Evolutionary conservation across 1,140 invertebrate genomes (phyloP).

Genomic region (Hesperophylax magnus): DNA sequence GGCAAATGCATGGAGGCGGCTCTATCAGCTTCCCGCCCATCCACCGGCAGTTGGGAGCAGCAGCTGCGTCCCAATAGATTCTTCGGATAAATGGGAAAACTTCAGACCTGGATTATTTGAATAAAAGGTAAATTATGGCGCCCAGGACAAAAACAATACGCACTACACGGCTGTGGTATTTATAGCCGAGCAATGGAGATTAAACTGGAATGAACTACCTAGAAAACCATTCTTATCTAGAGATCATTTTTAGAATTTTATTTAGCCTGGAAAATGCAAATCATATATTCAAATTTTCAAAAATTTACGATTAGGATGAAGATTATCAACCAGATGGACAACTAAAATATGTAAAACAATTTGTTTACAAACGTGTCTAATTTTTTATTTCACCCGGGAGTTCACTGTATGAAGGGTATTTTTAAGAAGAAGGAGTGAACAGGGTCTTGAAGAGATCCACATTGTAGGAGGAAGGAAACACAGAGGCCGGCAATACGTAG

Average conservation of each 20-base stretch:
- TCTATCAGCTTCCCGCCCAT: not conserved
- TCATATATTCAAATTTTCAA: not conserved
- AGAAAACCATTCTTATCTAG: too few species aligned
- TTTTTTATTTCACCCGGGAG: too few species aligned
- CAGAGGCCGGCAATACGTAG: too few species aligned
- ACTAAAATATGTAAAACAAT: too few species aligned
- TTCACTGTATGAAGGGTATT: too few species aligned
- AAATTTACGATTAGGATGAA: not conserved
- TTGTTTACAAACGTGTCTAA: too few species aligned
- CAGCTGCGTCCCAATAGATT: conserved; percentile 20
- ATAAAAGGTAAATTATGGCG: conserved; percentile 7
- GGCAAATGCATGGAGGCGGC: not conserved
- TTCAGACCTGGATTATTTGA: conserved; percentile 9
- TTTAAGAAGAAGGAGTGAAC: too few species aligned
- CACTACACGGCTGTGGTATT: not conserved
- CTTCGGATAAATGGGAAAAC: conserved; percentile 36
- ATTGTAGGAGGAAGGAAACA: too few species aligned
- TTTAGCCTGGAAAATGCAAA: too few species aligned
- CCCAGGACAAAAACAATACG: not conserved
- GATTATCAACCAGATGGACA: not conserved
- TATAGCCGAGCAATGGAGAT: not conserved
- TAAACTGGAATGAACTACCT: not conserved
- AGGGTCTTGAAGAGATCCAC: too few species aligned
- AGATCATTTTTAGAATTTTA: too few species aligned
- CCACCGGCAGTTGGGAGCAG: not conserved